A percentile compares a stretch with the other conserved stretches of the same genome.
phyloP scores from a whole-genome alignment of 1,140 invertebrate species.

The Nomia melanderi region DNA sequence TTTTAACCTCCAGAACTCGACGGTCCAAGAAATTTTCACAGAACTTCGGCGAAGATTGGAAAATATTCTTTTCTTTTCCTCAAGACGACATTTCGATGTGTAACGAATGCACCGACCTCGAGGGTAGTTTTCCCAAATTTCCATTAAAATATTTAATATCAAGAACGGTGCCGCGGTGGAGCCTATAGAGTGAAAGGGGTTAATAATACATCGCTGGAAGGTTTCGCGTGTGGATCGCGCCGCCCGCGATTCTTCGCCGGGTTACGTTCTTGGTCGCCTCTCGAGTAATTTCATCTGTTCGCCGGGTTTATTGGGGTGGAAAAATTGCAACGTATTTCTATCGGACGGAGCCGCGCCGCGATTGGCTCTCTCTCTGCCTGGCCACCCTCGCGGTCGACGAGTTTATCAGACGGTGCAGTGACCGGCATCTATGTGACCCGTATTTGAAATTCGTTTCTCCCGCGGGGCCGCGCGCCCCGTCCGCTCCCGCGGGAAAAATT shows the following conservation, averaged over 20 bases:
- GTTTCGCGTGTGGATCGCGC: no score
- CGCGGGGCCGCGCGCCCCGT: neutral
- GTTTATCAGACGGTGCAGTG: constrained; percentile 34
- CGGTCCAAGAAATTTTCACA: no score
- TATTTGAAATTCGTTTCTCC: constrained; percentile 36
- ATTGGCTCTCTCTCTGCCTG: constrained; percentile 5
- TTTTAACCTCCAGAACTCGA: no score
- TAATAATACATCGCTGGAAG: no score
- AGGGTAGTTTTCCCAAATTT: no score
- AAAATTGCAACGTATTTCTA: constrained; percentile 37
- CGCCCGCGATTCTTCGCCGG: neutral
- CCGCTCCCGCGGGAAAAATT: constrained; percentile 9
- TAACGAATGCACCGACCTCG: no score
- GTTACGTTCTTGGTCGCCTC: neutral
- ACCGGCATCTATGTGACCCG: constrained; percentile 27
- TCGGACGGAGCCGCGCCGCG: constrained; percentile 6
- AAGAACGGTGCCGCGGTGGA: no score
- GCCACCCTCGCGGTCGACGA: neutral
- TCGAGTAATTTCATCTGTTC: constrained; percentile 13
- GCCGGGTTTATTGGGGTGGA: constrained; percentile 29
- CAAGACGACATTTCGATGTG: no score
- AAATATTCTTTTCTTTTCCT: no score
- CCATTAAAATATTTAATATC: no score
- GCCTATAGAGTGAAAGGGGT: no score
- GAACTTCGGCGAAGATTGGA: no score